Evolutionary conservation across 2,797 vertebrate genomes (phyloP), one percentile per base, ranked within the genome.

Genomic region (Periophthalmus magnuspinnatus): DNA sequence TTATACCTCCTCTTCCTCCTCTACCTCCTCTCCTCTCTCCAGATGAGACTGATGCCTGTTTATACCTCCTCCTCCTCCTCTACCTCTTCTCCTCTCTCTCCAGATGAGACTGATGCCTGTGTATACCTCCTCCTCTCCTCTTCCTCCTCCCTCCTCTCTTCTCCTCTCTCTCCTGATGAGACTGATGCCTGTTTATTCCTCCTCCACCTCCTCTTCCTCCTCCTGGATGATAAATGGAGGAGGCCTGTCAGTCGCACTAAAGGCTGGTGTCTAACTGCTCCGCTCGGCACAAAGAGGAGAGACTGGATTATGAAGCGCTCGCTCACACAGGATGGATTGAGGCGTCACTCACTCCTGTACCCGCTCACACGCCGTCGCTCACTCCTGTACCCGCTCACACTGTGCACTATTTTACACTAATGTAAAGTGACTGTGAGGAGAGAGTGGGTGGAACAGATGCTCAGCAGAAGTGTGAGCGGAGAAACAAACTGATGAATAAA

Each of bases 181-280:
- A 45, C 11, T 14, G 13, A 45, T 45, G 11, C 2, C 2, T 45
- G 11, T 45, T 45, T 45, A 45, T 5, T 52, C 50, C 14, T 21
- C 50, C 6, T n/a, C n/a, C n/a, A 8, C 5, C 54, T 6, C 14
- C 19, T n/a, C 19, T 19, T 19, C 55, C 24, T 16, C 55, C 24
- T 28, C 24, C 14, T 59, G 72, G 72, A 45, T 74, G 81, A 86
- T 48, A 72, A 78, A 88, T 77, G 77, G 69, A 63, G 11, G 70
- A 67, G 73, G 63, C 69, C 83, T 69, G 74, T 80, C 70, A 67
- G 68, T 8, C 69, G 70, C 84, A 74, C 78, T 74, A 64, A 83
- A 70, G 38, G 13, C 38, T 13, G 0, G 75, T 76, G 82, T 61
- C 16, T 38, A 5, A 36, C 58, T 70, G 17, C 33, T 66, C 66